Evolutionary conservation across 2,113 vertebrate species (phyloP).

Genomic region (Bubo blakistoni): DNA sequence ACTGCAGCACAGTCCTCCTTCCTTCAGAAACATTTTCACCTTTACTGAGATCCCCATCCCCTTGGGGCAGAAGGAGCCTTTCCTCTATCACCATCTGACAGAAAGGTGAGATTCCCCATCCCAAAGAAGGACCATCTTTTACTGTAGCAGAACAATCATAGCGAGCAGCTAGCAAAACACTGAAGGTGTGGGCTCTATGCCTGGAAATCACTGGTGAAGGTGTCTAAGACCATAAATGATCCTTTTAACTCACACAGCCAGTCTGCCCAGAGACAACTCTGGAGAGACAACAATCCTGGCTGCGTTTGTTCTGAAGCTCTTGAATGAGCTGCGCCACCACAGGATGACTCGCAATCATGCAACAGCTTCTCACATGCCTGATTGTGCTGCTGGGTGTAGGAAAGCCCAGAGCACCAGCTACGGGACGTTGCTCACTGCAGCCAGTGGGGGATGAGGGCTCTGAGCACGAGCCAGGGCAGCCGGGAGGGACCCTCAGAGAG

Average conservation of each 20-base stretch:
- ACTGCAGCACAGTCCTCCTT: background rate
- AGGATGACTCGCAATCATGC: background rate
- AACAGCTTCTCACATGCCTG: background rate
- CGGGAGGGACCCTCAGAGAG: background rate
- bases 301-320: background rate
- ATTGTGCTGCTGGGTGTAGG: too few species aligned
- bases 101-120: fast-evolving
- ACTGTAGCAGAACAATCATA: background rate
- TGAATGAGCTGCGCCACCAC: background rate
- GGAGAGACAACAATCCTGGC: too few species aligned
- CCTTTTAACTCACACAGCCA: background rate
- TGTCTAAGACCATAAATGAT: background rate
- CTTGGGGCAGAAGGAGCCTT: background rate
- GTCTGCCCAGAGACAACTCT: background rate
- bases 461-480: background rate
- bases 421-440: fast-evolving
- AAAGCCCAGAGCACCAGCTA: background rate
- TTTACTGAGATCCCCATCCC: background rate
- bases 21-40: background rate
- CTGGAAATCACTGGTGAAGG: background rate
- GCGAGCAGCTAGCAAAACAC: background rate
- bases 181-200: background rate
- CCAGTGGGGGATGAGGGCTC: background rate
- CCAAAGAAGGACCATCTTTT: background rate
- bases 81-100: background rate